Percentiles rank a stretch among this genome's conserved stretches.
Conservation (phyloP, 2,113 vertebrate species). For the Callocephalon fimbriatum region DNA sequence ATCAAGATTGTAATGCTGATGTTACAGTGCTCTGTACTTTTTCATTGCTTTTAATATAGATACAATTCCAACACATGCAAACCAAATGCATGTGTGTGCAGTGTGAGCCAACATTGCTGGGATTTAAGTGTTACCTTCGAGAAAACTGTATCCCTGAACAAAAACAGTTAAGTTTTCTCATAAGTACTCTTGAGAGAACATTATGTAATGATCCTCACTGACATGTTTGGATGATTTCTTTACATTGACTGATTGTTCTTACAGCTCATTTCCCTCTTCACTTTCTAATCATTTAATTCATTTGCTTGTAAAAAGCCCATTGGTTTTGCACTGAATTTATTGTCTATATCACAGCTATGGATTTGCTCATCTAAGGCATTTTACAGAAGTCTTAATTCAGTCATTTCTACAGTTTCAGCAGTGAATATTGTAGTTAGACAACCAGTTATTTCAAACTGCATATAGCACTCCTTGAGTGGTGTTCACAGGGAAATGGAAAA, state of each 20-base stretch:
- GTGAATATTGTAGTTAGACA: conserved; percentile 40
- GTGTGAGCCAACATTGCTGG: neutral
- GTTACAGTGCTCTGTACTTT: neutral
- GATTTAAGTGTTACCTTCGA: neutral
- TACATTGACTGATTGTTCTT: neutral
- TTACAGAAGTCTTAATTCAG: conserved; percentile 47
- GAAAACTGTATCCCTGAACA: neutral
- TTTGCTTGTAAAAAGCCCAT: neutral
- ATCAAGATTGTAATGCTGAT: neutral
- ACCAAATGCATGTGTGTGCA: neutral
- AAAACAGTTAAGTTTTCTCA: neutral
- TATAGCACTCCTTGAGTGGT: neutral
- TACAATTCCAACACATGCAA: neutral
- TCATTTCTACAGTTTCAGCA: conserved; percentile 40
- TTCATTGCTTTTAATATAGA: neutral
- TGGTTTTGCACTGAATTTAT: neutral
- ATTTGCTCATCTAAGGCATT: neutral
- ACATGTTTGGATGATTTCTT: neutral
- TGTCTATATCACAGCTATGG: neutral
- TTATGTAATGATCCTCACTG: neutral
- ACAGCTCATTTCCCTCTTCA: neutral
- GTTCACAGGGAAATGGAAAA: conserved; percentile 1
- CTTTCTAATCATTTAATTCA: neutral
- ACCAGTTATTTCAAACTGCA: conserved; percentile 53
- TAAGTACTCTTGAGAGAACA: neutral